These are phyloP conservation scores for Carduelis carduelis DNA, from an alignment of 2,797 vertebrate genomes.

Conservation along the genomic window DNA sequence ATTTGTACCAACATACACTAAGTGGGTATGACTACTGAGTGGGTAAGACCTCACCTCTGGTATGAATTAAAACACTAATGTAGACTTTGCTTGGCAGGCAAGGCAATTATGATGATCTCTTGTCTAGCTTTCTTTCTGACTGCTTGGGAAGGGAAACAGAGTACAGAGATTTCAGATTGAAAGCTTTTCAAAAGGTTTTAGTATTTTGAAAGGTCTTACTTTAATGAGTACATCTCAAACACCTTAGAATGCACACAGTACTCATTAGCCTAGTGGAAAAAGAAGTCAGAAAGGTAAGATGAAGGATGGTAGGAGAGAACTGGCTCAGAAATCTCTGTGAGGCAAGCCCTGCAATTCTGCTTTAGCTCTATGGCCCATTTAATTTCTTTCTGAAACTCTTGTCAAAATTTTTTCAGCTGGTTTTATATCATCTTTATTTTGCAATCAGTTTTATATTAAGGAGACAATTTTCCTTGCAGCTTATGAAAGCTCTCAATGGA, in stretches of 20 bases:
- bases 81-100: neutral
- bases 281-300: neutral
- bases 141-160: neutral
- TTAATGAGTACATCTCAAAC: neutral
- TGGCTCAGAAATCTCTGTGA: neutral
- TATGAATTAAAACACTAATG: neutral
- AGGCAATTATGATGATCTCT: neutral
- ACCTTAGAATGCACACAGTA: neutral
- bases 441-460: neutral
- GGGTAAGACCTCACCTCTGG: neutral
- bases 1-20: neutral
- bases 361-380: neutral
- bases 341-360: neutral
- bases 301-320: neutral
- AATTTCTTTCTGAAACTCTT: neutral
- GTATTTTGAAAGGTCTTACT: neutral
- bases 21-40: neutral
- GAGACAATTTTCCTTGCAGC: neutral
- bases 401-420: neutral
- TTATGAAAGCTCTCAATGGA: neutral
- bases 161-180: neutral
- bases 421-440: conserved; percentile 20
- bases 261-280: neutral
- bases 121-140: neutral
- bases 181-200: neutral